Evolutionary conservation across 2,888 invertebrate genomes (phyloP).

Genomic region (Mythimna lalbum): DNA sequence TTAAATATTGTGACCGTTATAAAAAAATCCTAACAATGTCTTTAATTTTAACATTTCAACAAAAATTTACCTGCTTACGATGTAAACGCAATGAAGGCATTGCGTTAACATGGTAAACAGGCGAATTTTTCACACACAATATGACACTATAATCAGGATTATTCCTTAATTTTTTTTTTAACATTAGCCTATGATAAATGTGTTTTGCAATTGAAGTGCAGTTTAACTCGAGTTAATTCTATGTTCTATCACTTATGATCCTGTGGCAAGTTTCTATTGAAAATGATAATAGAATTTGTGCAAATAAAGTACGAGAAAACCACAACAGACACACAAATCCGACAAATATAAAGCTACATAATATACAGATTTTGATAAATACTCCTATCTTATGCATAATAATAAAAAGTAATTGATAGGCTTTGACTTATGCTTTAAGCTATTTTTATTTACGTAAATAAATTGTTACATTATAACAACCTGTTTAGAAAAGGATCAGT

Average conservation of each 20-base stretch:
- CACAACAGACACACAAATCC: constrained; percentile 14
- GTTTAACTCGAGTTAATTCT: background rate
- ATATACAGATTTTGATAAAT: constrained; percentile 20
- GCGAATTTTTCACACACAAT: background rate
- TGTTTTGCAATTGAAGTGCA: background rate
- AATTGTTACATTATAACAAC: constrained; percentile 15
- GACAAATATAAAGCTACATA: constrained; percentile 15
- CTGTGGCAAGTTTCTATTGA: background rate
- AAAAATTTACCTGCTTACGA: background rate
- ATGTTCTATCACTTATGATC: constrained; percentile 1
- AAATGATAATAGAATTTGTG: background rate
- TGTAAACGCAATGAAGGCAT: background rate
- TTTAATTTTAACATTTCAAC: background rate
- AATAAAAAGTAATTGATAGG: constrained; percentile 23
- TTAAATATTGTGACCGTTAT: background rate
- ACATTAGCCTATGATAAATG: no score
- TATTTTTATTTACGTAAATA: constrained; percentile 21
- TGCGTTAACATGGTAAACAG: background rate
- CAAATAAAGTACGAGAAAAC: constrained; percentile 12
- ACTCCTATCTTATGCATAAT: constrained; percentile 7
- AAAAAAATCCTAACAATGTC: background rate
- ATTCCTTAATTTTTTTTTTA: no score
- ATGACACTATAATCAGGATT: background rate
- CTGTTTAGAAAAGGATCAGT: constrained; percentile 15
- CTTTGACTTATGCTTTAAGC: constrained; percentile 16